Evolutionary conservation across 2,888 invertebrate species (phyloP).

Genomic region (Rotaria socialis): DNA sequence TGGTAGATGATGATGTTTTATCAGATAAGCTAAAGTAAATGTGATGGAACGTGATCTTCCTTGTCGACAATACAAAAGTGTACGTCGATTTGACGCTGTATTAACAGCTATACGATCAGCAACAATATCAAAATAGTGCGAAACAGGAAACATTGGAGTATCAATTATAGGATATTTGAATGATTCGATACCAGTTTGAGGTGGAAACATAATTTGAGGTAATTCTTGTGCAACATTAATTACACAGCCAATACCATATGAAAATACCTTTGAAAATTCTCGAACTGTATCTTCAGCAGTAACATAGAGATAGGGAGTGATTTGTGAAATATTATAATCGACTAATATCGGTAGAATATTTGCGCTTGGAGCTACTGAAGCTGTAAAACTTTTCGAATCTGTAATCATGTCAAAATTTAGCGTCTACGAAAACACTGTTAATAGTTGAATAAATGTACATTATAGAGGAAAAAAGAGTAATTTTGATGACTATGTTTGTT

Average conservation of each 20-base stretch:
- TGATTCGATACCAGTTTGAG: neutral
- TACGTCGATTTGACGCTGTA: neutral
- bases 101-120: conserved; percentile 1
- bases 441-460: neutral
- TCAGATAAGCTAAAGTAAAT: conserved; percentile 40
- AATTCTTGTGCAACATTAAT: conserved; percentile 11
- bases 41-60: conserved; percentile 19
- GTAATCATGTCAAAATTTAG: neutral
- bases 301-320: neutral
- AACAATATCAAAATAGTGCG: neutral
- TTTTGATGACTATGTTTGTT: neutral
- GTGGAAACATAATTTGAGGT: neutral
- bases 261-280: neutral
- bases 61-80: neutral
- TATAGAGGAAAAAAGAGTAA: neutral
- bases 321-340: neutral
- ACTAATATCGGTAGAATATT: neutral
- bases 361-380: neutral
- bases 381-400: neutral
- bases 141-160: neutral
- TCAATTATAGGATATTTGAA: neutral
- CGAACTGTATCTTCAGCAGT: neutral
- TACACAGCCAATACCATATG: neutral
- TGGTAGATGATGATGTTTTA: conserved; percentile 29
- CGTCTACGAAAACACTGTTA: neutral